These are phyloP conservation scores for Acleris sparsana DNA, from an alignment of 2,888 invertebrate species.

Conservation along the genomic window DNA sequence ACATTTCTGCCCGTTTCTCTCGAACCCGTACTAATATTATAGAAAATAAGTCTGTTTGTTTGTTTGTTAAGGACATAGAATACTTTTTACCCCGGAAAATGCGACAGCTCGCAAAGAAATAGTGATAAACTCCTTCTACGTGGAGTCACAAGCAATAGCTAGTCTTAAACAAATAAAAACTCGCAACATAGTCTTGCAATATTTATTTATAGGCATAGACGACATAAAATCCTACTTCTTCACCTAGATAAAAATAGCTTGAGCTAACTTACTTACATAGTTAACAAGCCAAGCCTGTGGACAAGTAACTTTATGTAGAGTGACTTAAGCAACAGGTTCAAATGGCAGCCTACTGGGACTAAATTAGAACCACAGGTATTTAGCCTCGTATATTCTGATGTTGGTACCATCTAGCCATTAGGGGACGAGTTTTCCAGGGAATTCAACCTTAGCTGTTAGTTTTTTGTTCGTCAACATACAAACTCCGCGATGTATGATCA, in stretches of 20 bases:
- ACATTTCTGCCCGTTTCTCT: too few species aligned
- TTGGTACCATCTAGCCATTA: conserved; percentile 11
- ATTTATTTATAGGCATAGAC: conserved; percentile 1
- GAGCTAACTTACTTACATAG: conserved; percentile 1
- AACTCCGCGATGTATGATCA: neutral
- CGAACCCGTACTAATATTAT: too few species aligned
- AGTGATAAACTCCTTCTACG: too few species aligned
- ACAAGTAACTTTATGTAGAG: conserved; percentile 1
- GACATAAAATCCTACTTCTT: conserved; percentile 10
- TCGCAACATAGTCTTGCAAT: too few species aligned
- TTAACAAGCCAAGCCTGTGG: conserved; percentile 5
- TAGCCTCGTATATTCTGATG: conserved; percentile 3
- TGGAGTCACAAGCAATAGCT: too few species aligned
- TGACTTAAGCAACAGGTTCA: neutral
- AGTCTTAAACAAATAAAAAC: too few species aligned
- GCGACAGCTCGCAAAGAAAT: too few species aligned
- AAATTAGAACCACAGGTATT: conserved; percentile 14
- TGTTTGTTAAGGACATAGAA: too few species aligned
- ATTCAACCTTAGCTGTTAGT: conserved; percentile 16
- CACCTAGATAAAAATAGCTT: conserved; percentile 17
- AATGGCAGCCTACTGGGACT: neutral
- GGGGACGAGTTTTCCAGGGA: conserved; percentile 26
- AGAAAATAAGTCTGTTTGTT: too few species aligned
- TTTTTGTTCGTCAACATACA: neutral
- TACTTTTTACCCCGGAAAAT: too few species aligned